These are phyloP conservation scores for Anticlea derivata DNA, from an alignment of 2,888 invertebrate genomes.

Conservation along the genomic window DNA sequence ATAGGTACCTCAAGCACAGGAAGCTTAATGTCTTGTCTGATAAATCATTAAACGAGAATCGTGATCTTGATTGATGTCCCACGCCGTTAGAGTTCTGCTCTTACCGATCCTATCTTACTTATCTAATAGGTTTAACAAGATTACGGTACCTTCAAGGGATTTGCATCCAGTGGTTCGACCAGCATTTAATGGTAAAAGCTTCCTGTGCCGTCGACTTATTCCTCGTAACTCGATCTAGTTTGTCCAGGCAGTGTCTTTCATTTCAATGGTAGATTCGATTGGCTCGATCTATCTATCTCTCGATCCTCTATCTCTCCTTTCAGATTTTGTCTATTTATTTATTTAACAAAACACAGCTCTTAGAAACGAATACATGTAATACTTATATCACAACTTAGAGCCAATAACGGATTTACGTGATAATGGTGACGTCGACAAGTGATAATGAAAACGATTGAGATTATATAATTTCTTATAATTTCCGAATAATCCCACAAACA, in stretches of 20 bases:
- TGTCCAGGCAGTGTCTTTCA: background rate
- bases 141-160: constrained; percentile 66
- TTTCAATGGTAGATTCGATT: too few species aligned
- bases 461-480: too few species aligned
- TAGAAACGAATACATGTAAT: too few species aligned
- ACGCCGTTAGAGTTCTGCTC: constrained; percentile 62
- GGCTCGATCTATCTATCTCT: too few species aligned
- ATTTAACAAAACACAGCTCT: background rate
- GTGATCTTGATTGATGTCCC: constrained; percentile 72
- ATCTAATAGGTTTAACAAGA: constrained; percentile 73
- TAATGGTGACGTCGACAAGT: too few species aligned
- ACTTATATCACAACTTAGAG: too few species aligned
- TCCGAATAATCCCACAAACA: constrained; percentile 8
- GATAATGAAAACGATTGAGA: too few species aligned
- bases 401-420: too few species aligned
- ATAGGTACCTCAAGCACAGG: constrained; percentile 40
- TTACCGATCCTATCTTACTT: constrained; percentile 64
- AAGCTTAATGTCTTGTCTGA: constrained; percentile 45
- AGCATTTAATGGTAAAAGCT: constrained; percentile 26
- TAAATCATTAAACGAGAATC: constrained; percentile 41
- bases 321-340: too few species aligned
- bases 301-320: too few species aligned
- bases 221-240: constrained; percentile 3
- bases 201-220: constrained; percentile 20
- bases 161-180: constrained; percentile 56